These are phyloP conservation scores for Microdon myrmicae DNA, from an alignment of 2,888 invertebrate genomes.

Conservation along the genomic window DNA sequence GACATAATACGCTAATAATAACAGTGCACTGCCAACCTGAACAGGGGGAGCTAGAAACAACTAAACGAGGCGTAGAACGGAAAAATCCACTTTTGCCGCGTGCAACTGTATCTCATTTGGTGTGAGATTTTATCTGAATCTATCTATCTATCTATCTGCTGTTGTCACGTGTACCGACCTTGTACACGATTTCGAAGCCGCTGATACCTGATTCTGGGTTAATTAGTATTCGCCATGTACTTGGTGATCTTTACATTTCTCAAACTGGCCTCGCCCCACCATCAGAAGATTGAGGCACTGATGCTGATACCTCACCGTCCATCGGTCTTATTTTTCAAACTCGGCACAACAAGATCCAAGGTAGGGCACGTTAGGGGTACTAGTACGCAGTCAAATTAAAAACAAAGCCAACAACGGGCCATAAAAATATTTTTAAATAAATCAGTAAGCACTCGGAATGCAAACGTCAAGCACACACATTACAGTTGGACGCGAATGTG, in stretches of 20 bases:
- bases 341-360: slow-evolving; percentile 37
- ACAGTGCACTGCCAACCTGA: slow-evolving; percentile 48
- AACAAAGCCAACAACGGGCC: too few relatives aligned
- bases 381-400: slow-evolving; percentile 40
- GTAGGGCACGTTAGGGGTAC: slow-evolving; percentile 20
- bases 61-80: slow-evolving; percentile 28
- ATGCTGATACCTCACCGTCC: slow-evolving; percentile 4
- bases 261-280: background rate
- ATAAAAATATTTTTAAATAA: slow-evolving; percentile 49
- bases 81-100: slow-evolving; percentile 38
- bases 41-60: slow-evolving; percentile 10
- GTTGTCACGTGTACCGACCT: slow-evolving; percentile 23
- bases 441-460: slow-evolving; percentile 45
- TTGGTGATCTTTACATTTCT: background rate
- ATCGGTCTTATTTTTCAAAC: slow-evolving; percentile 35
- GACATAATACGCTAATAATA: slow-evolving; percentile 52
- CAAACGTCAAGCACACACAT: slow-evolving; percentile 21
- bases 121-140: background rate
- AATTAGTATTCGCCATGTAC: slow-evolving; percentile 26
- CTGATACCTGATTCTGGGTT: slow-evolving; percentile 30
- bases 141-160: slow-evolving; percentile 6
- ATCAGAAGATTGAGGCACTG: background rate
- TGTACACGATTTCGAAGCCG: slow-evolving; percentile 35
- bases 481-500: slow-evolving; percentile 10
- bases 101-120: slow-evolving; percentile 37